Base-by-base conservation (phyloP, 2,113 vertebrate species). In the Nymphicus hollandicus region DNA sequence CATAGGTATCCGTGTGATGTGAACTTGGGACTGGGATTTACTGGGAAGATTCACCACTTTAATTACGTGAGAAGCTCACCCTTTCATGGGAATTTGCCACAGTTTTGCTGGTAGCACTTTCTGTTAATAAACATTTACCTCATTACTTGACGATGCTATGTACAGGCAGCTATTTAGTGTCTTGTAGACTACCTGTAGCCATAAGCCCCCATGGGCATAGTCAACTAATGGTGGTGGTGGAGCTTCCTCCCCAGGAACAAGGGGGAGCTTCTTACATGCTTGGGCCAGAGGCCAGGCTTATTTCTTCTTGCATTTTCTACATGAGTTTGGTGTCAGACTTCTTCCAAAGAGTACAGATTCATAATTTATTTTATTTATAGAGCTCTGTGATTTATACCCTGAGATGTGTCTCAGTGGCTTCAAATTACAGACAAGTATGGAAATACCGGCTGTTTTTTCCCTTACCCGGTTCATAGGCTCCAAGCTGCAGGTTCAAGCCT, bases 351-450 rank as follows among this genome's bases (percentile, higher is more conserved):
- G 50, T 73, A 87, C 73, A 93, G 73, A 94, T 95, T 93, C 10
- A 5, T 86, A 87, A 66, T 73, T 91, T 96, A 91, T 88, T 91
- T 96, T 96, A 93, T 96, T 96, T 96, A 93, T 89, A 93, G 88
- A 79, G 22, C 86, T 65, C 11, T 63, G 81, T 93, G 88, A 91
- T 94, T 95, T 96, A 87, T 96, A 80, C 65, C 86, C 94, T 56
- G 56, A 93, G 86, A 95, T 91, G 81, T 23, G 60, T 81, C 93
- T 96, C 37, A 2, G 61, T 89, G 77, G 95, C 85, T 91, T 96
- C 93, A 72, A 92, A 93, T 96, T 96, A 85, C 86, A 80, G 92
- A 81, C 81, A n/a, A 61, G 66, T 46, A 17, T 93, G 83, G 70
- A 96, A 96, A 89, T 89, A 61, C 35, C 82, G 71, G 47, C 77